Conservation (phyloP, 1,140 invertebrate genomes). For the Hestina assimilis region DNA sequence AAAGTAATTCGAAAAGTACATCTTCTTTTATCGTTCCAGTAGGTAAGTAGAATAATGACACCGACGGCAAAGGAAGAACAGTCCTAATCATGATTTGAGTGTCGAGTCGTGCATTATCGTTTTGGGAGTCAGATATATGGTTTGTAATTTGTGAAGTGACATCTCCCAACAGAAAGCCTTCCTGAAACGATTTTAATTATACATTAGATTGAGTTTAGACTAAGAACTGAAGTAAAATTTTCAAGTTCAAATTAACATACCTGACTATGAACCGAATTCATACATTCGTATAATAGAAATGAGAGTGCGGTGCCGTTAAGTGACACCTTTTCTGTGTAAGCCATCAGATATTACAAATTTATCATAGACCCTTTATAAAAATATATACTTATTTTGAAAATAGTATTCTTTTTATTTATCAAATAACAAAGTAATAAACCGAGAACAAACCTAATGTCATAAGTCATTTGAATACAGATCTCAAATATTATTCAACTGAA, state of each 20-base stretch:
- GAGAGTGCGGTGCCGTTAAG: conserved; percentile 81
- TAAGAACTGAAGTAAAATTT: background rate
- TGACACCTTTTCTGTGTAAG: conserved; percentile 71
- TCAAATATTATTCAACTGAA: too few species aligned
- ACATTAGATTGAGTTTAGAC: background rate
- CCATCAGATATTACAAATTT: conserved; percentile 46
- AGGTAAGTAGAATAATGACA: conserved; percentile 78
- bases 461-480: too few species aligned
- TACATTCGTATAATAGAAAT: conserved; percentile 82
- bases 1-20: conserved; percentile 74
- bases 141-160: conserved; percentile 80
- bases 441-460: too few species aligned
- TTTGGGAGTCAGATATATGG: conserved; percentile 82
- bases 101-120: conserved; percentile 78
- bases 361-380: background rate
- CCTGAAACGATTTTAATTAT: conserved; percentile 69
- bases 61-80: conserved; percentile 77
- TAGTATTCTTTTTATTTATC: too few species aligned
- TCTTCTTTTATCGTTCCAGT: conserved; percentile 78
- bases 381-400: too few species aligned
- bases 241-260: conserved; percentile 52
- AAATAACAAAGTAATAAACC: too few species aligned
- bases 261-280: conserved; percentile 78
- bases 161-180: conserved; percentile 83
- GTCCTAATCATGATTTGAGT: conserved; percentile 80